These are phyloP conservation scores for Urocynchramus pylzowi DNA, from an alignment of 2,113 vertebrate species.

Conservation along the genomic window DNA sequence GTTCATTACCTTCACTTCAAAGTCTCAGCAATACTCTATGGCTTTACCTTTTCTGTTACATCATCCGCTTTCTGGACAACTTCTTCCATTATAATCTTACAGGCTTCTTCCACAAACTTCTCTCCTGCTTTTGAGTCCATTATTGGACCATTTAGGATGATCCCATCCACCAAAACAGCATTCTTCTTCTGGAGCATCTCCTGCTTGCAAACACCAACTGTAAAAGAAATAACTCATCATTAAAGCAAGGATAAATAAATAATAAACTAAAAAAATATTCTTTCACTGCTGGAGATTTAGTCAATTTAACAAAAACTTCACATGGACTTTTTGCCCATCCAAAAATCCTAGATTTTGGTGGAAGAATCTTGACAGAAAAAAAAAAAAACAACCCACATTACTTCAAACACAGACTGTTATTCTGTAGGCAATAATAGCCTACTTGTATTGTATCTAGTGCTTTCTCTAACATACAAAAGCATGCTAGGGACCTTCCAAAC, in stretches of 20 bases:
- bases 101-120: conserved; percentile 80
- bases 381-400: fast-evolving
- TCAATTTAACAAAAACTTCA: neutral
- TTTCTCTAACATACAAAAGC: neutral
- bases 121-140: conserved; percentile 72
- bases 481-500: neutral
- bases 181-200: conserved; percentile 66
- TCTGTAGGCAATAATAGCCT: neutral
- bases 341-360: neutral
- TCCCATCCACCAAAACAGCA: conserved; percentile 71
- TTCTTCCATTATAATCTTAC: conserved; percentile 81
- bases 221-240: conserved; percentile 15
- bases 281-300: neutral
- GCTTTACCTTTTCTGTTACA: conserved; percentile 80
- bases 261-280: neutral
- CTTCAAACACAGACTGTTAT: neutral
- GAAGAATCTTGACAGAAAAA: neutral
- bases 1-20: neutral
- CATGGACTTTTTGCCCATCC: neutral
- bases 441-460: neutral
- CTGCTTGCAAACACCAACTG: conserved; percentile 46
- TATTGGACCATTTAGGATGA: conserved; percentile 75
- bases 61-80: conserved; percentile 80
- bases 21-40: neutral
- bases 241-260: neutral